Evolutionary conservation across 2,113 vertebrate species (phyloP).

Genomic region (Salvelinus namaycush): DNA sequence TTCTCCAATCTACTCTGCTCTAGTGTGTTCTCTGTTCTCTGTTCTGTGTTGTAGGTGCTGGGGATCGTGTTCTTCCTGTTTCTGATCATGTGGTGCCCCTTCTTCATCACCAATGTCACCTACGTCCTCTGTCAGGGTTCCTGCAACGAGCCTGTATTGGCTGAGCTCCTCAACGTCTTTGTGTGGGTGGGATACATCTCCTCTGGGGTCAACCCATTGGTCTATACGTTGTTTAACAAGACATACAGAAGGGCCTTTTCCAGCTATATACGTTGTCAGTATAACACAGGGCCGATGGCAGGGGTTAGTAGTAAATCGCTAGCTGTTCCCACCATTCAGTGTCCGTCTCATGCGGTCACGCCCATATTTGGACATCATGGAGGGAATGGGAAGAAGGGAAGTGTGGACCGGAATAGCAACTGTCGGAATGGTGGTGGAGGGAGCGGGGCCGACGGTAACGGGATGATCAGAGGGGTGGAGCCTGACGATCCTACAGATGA

Average conservation of each 20-base stretch:
- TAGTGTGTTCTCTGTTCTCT: no score
- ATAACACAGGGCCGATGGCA: constrained; percentile 60
- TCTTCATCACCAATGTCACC: constrained; percentile 97
- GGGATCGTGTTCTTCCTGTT: constrained; percentile 98
- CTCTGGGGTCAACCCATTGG: constrained; percentile 93
- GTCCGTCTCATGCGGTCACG: constrained; percentile 80
- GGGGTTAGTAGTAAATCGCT: constrained; percentile 60
- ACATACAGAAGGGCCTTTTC: constrained; percentile 94
- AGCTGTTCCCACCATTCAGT: constrained; percentile 70
- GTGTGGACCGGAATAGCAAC: constrained; percentile 83
- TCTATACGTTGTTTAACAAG: constrained; percentile 98
- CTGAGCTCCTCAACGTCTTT: constrained; percentile 92
- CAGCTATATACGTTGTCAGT: constrained; percentile 91
- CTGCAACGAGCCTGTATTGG: constrained; percentile 84
- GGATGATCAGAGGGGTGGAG: constrained; percentile 43
- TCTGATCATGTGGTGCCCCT: constrained; percentile 98
- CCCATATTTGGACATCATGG: constrained; percentile 64
- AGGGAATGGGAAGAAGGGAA: constrained; percentile 65
- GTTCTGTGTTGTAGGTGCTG: constrained; percentile 73
- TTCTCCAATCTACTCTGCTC: background rate
- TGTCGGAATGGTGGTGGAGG: constrained; percentile 65
- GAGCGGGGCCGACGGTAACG: constrained; percentile 33
- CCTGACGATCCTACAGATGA: constrained; percentile 63
- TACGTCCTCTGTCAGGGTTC: constrained; percentile 86
- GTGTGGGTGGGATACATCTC: constrained; percentile 99